phyloP scores from a whole-genome alignment of 1,140 invertebrate genomes.

The Micrasema minimum region DNA sequence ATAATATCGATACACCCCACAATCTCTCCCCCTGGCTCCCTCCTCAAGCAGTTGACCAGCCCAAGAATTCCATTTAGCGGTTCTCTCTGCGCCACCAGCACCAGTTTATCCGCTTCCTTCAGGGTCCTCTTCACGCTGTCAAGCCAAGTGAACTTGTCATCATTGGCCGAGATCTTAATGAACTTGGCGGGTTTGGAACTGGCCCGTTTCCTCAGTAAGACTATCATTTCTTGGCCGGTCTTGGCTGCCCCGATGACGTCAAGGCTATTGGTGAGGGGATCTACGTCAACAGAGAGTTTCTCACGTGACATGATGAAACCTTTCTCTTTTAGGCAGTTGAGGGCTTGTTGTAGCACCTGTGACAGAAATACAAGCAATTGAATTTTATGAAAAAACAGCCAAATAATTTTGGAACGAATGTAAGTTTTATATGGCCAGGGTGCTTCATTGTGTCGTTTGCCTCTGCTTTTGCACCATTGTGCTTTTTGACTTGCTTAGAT shows the following conservation, averaged over 20 bases:
- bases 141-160: conserved; percentile 60
- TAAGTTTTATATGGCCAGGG: neutral
- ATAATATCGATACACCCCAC: conserved; percentile 73
- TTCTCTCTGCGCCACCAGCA: conserved; percentile 72
- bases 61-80: conserved; percentile 84
- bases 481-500: neutral
- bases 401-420: neutral
- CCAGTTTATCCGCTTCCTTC: conserved; percentile 66
- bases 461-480: neutral
- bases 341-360: conserved; percentile 61
- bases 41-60: conserved; percentile 79
- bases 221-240: conserved; percentile 61
- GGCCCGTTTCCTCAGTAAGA: conserved; percentile 61
- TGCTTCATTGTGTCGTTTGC: neutral
- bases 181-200: conserved; percentile 62
- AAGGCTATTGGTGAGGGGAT: conserved; percentile 57
- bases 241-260: conserved; percentile 62
- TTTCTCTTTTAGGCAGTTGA: conserved; percentile 60
- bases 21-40: conserved; percentile 75
- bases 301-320: conserved; percentile 67
- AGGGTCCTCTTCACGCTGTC: conserved; percentile 66
- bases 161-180: conserved; percentile 57
- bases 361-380: neutral
- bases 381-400: neutral
- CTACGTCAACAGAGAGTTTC: conserved; percentile 56